Base-by-base conservation (phyloP, 2,888 invertebrate species). In the Drosophila ezoana region DNA sequence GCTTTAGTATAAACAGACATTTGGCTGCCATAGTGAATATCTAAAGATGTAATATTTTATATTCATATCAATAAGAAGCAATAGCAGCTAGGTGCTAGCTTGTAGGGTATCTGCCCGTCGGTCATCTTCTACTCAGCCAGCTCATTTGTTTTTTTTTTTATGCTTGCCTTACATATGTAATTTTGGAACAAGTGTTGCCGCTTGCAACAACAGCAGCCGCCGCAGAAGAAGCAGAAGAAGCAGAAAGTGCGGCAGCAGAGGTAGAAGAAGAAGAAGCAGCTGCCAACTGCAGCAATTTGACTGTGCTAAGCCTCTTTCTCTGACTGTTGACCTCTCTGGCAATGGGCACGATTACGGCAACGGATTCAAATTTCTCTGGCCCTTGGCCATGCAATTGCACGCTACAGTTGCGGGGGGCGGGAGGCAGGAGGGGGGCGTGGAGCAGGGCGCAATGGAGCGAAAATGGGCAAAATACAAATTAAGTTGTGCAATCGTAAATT, bases 161-260 rank as follows among this genome's bases (percentile, higher is more conserved):
- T 35, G 13, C 41, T 28, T 54, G 54, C 60, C 28, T 49, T 28
- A 59, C 51, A 67, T 33, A 56, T 70, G 76, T 87, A 87, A 88
- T 82, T 82, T 82, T 79, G 88, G 83, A 73, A 82, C 86, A 82
- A 82, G 81, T 82, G 88, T 63, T 61, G 82, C 76, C 37, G 52
- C 35, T 57, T 45, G 38, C 43, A 13, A 3, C 23, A 54, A 16
- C 40, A 28, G 16, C 69, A 53, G 72, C 4, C 1, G 13, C 68
- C 52, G 43, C 49, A 23, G 40, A 11, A 54, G 38, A 20, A 41
- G 41, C 2, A 28, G 28, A 28, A 28, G 28, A 28, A 28, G 28
- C 28, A 28, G 28, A 28, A 8, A 28, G 2, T 2, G 28, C 28
- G 28, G 6, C 28, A 28, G 28, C 8, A 8, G 23, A 28, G 4